Base-by-base conservation (phyloP, 2,113 vertebrate species). In the Aegypius monachus region DNA sequence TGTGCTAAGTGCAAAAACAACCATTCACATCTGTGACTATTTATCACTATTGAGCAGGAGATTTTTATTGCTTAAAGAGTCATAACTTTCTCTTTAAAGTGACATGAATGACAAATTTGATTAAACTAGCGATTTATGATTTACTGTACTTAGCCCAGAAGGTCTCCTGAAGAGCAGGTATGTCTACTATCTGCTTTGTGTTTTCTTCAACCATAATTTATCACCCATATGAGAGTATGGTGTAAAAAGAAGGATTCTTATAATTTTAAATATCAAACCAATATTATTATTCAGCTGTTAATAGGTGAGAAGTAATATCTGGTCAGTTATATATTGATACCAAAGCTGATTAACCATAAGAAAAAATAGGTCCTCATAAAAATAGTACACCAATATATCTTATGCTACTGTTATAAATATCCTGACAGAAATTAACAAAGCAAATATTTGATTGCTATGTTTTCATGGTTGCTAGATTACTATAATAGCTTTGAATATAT, bases 141-240 rank as follows among this genome's bases (percentile, higher is more conserved):
- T 88, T 56, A 42, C 43, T 53, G 11, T 53, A 16, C 20, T 71
- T 90, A 43, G 15, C 18, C 29, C 12, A 29, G 26, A 65, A 53
- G 26, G 3, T 73, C 31, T 86, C 34, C 53, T 88, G 42, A 81
- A 72, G 45, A 48, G 16, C 1, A 11, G 9, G 1, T 26, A 26
- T 40, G 26, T 71, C 38, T 89, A 17, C 21, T 77, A 20, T 72
- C n/a, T 84, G 34, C 4, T 82, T 40, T 92, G 31, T 70, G 9
- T 58, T 92, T 74, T 70, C n/a, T 88, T 63, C 47, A 63, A 10
- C 61, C 2, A 3, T 26, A 56, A 48, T 77, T 90, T 88, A 50
- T 67, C 4, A 4, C 21, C 32, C 18, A 17, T 11, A 31, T 62
- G 9, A 73, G 10, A 65, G 12, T 26, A 45, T 0, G 0, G 17